Percentiles rank a stretch among this genome's conserved stretches.
Conservation (phyloP, 2,888 invertebrate genomes). For the Lepidochitona cinerea region DNA sequence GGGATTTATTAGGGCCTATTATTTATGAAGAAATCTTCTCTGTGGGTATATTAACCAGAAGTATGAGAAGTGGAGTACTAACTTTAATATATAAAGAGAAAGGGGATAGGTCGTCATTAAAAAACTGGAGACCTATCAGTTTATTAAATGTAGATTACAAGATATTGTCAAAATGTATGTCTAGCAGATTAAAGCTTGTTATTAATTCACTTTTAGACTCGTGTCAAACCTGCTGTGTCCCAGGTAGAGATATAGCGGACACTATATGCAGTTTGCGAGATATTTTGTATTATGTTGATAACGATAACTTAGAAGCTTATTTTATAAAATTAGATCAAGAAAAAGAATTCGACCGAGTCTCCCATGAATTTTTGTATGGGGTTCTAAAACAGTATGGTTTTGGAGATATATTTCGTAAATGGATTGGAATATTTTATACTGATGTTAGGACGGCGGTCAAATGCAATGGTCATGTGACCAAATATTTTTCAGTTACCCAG, state of each 20-base stretch:
- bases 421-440: constrained; percentile 36
- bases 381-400: constrained; percentile 34
- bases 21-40: too few species aligned
- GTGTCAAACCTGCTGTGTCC: constrained; percentile 36
- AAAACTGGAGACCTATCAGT: constrained; percentile 40
- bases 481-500: not conserved
- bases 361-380: constrained; percentile 34
- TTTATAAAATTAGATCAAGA: constrained; percentile 40
- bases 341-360: constrained; percentile 42
- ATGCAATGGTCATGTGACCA: not conserved
- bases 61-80: too few species aligned
- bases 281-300: constrained; percentile 33
- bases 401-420: constrained; percentile 29
- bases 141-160: constrained; percentile 39
- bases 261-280: constrained; percentile 33
- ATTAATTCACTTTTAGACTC: too few species aligned
- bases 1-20: too few species aligned
- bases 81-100: too few species aligned
- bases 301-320: constrained; percentile 24
- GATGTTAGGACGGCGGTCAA: not conserved
- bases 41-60: too few species aligned
- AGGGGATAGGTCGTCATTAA: too few species aligned
- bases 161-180: constrained; percentile 33
- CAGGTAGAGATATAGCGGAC: constrained; percentile 38
- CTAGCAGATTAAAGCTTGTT: constrained; percentile 26